phyloP scores from a whole-genome alignment of 2,888 invertebrate species.

The Himalopsyche kuldschensis region DNA sequence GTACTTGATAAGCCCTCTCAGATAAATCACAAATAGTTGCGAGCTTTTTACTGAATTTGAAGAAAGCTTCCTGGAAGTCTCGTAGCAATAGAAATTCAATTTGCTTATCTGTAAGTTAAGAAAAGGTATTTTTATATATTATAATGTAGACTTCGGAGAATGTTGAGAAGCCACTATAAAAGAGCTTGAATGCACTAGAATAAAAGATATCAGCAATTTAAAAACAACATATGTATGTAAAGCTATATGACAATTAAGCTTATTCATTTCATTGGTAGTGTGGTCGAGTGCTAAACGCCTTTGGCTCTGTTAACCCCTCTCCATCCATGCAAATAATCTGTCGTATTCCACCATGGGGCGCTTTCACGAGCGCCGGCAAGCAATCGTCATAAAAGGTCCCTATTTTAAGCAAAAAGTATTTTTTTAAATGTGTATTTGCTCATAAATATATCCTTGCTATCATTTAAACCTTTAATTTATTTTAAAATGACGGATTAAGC shows the following conservation, averaged over 20 bases:
- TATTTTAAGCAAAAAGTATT: no score
- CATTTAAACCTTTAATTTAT: no score
- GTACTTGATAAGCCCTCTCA: constrained; percentile 62
- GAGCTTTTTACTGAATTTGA: constrained; percentile 68
- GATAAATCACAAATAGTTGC: constrained; percentile 67
- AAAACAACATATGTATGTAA: not conserved
- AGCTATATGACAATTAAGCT: not conserved
- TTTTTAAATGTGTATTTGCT: no score
- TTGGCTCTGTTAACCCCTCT: no score
- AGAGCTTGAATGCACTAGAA: not conserved
- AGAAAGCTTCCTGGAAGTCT: constrained; percentile 73
- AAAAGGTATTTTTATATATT: not conserved
- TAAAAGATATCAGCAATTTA: not conserved
- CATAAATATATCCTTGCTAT: no score
- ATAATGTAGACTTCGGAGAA: not conserved
- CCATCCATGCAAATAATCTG: no score
- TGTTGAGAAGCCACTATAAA: not conserved
- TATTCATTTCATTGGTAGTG: no score
- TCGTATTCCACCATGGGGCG: no score
- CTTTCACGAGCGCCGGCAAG: no score
- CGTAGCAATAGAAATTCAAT: constrained; percentile 78
- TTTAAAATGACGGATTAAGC: no score
- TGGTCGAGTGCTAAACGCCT: no score
- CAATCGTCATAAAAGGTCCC: no score
- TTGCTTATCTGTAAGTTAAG: constrained; percentile 75